Evolutionary conservation across 2,113 vertebrate species (phyloP), one percentile per base, ranked within the genome.

Genomic region (Sterna hirundo): DNA sequence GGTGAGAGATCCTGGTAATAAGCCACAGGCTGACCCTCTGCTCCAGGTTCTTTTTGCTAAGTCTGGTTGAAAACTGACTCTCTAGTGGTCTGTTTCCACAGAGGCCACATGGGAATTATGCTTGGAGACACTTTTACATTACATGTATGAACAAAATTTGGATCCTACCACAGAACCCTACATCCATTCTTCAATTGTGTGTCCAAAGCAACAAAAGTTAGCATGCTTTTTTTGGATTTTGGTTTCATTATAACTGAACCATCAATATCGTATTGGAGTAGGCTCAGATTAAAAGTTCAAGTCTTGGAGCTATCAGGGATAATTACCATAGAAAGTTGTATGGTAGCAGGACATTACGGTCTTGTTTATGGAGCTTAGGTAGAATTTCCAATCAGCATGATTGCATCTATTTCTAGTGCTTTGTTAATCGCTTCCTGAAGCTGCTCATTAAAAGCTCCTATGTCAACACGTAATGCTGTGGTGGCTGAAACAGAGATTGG

Each of bases 381-480:
- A 96, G 95, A 92, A 97, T 96, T 96, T 96, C 92, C 96, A 97
- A 97, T 97, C 96, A 97, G 94, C 90, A 95, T 97, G 96, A 97
- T 97, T 97, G 94, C 96, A 96, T 96, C 96, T 96, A 96, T 97
- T 96, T 97, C 96, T 97, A 97, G 97, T 93, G 92, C 94, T 96
- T 97, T 96, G 95, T 96, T 96, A 97, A 97, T 96, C 94, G 81
- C 93, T 97, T 97, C 97, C 96, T 97, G 96, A 96, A 96, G 94
- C 86, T 97, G 95, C 96, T 97, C 96, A 96, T 97, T 97, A 97
- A 95, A 96, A 89, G 72, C 93, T 95, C 70, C 93, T 84, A 38
- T 96, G 95, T 97, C 94, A 94, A 97, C 95, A 96, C 25, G 57
- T 90, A 95, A 86, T 76, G 88, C 92, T 72, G 86, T 93, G 80